phyloP scores from a whole-genome alignment of 2,113 vertebrate species.

The Isurus oxyrinchus region DNA sequence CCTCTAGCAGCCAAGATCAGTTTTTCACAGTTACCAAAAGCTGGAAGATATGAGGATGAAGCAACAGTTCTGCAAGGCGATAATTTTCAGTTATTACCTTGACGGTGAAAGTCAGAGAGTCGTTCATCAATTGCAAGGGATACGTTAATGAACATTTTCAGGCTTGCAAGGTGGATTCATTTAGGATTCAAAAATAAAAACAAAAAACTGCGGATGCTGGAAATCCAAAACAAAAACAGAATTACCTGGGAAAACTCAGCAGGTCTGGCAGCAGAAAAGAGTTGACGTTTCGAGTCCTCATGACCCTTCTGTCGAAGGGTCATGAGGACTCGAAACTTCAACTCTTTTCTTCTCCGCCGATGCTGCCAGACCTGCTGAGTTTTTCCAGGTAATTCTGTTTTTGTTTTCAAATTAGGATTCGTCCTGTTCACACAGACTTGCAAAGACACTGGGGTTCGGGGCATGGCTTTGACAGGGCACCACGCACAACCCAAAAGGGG shows the following conservation, averaged over 20 bases:
- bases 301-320: too few relatives aligned
- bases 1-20: not conserved
- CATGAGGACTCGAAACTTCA: too few relatives aligned
- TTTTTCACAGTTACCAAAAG: not conserved
- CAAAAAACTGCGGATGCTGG: too few relatives aligned
- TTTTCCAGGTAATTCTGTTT: too few relatives aligned
- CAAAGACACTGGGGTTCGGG: not conserved
- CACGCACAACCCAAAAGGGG: not conserved
- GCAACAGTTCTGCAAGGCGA: too few relatives aligned
- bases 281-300: too few relatives aligned
- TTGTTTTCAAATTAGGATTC: not conserved
- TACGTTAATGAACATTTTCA: not conserved
- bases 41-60: too few relatives aligned
- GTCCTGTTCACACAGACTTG: not conserved
- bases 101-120: not conserved
- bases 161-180: not conserved
- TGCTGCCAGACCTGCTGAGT: too few relatives aligned
- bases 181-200: not conserved
- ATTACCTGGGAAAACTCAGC: too few relatives aligned
- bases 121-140: not conserved
- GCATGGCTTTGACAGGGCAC: not conserved
- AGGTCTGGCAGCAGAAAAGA: too few relatives aligned
- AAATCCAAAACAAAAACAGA: too few relatives aligned
- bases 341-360: too few relatives aligned
- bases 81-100: not conserved